A percentile compares a stretch with the other conserved stretches of the same genome.
Conservation (phyloP, 1,140 invertebrate genomes). For the Cydia fagiglandana region DNA sequence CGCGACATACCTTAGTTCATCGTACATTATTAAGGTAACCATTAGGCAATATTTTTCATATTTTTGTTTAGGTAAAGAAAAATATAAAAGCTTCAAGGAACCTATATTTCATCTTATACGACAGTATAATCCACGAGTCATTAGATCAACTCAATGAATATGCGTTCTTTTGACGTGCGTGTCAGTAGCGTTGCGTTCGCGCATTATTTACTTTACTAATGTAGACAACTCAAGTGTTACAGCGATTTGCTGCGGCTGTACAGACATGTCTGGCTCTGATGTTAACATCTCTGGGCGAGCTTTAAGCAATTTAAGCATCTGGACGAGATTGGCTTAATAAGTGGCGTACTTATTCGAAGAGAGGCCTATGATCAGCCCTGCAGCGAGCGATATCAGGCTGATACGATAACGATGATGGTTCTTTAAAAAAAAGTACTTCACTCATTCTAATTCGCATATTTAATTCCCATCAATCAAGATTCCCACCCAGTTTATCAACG, state of each 20-base stretch:
- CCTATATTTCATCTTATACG: background rate
- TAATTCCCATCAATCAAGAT: background rate
- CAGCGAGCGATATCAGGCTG: too few relatives aligned
- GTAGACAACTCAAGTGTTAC: conserved; percentile 36
- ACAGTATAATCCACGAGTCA: background rate
- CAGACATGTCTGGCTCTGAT: background rate
- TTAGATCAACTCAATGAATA: background rate
- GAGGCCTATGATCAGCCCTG: too few relatives aligned
- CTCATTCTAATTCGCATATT: conserved; percentile 33
- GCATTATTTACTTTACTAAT: conserved; percentile 49
- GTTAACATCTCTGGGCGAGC: background rate
- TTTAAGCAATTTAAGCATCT: background rate
- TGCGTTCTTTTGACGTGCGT: background rate
- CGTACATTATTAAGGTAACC: too few relatives aligned
- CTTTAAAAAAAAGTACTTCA: too few relatives aligned
- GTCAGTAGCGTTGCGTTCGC: conserved; percentile 27
- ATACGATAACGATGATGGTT: too few relatives aligned
- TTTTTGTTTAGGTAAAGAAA: background rate
- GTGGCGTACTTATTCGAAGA: too few relatives aligned
- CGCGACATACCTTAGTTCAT: too few relatives aligned
- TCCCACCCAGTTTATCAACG: background rate
- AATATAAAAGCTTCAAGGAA: background rate
- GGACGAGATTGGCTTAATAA: too few relatives aligned
- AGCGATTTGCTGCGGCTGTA: background rate
- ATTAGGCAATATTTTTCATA: too few relatives aligned